phyloP scores from a whole-genome alignment of 92 coral and sea anemone genomes.

The Anthopleura xanthogrammica region DNA sequence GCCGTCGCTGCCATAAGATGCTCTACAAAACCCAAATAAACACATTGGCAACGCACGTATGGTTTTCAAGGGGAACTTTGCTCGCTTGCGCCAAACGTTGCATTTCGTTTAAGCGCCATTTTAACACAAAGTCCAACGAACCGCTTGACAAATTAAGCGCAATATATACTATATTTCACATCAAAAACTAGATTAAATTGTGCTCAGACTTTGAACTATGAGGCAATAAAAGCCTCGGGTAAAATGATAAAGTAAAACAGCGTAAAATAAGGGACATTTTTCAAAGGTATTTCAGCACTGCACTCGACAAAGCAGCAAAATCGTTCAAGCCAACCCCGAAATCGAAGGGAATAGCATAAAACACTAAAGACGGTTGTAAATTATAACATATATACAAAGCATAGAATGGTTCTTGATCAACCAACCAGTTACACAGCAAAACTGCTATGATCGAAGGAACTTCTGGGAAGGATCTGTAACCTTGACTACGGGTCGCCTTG shows the following conservation, averaged over 20 bases:
- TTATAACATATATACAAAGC: conserved; percentile 13
- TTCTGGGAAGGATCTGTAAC: conserved; percentile 99
- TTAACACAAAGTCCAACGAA: conserved; percentile 23
- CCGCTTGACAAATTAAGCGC: neutral
- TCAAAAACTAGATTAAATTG: neutral
- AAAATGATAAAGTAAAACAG: neutral
- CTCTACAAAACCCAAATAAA: conserved; percentile 46
- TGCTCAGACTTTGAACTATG: neutral
- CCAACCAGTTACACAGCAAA: conserved; percentile 80
- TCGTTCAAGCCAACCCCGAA: conserved; percentile 16
- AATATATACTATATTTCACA: neutral
- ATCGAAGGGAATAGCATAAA: conserved; percentile 4
- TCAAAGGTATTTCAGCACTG: neutral
- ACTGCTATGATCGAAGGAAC: conserved; percentile 77
- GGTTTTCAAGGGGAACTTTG: conserved; percentile 5
- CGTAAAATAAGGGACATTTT: conserved; percentile 7
- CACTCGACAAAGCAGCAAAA: conserved; percentile 9
- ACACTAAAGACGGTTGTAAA: neutral
- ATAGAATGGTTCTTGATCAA: conserved; percentile 38
- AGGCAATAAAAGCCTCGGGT: neutral
- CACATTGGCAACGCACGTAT: conserved; percentile 2
- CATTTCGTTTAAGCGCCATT: conserved; percentile 54
- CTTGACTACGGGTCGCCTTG: conserved; percentile 99
- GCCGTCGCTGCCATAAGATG: conserved; percentile 87
- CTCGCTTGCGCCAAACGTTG: conserved; percentile 10